Evolutionary conservation across 2,888 invertebrate genomes (phyloP).

Genomic region (Catocala sponsa): DNA sequence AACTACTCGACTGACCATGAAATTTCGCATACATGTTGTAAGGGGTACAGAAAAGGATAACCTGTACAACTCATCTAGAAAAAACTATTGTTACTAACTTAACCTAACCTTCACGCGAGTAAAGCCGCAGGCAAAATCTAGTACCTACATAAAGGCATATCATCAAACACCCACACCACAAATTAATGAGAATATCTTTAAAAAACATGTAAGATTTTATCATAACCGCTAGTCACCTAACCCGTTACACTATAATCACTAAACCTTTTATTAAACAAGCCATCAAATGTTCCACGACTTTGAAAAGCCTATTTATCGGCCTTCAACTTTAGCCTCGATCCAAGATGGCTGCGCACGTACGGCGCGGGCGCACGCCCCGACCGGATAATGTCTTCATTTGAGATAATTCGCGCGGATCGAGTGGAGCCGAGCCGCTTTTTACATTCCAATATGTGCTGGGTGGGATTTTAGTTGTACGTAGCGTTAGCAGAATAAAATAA

Average conservation of each 20-base stretch:
- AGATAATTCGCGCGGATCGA: slow-evolving; percentile 75
- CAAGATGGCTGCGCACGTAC: slow-evolving; percentile 61
- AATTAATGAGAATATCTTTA: background rate
- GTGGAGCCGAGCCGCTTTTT: slow-evolving; percentile 61
- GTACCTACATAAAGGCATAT: background rate
- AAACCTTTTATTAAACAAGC: slow-evolving; percentile 24
- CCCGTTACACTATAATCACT: slow-evolving; percentile 11
- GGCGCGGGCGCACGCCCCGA: slow-evolving; percentile 66
- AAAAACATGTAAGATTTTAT: no score
- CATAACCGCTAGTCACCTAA: background rate
- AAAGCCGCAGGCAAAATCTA: no score
- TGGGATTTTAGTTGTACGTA: slow-evolving; percentile 64
- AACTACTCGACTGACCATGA: no score
- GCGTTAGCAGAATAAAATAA: slow-evolving; percentile 43
- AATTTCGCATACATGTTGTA: no score
- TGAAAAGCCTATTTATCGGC: slow-evolving; percentile 48
- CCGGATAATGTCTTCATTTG: slow-evolving; percentile 84
- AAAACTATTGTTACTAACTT: no score
- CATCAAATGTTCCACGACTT: slow-evolving; percentile 20
- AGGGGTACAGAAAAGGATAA: no score
- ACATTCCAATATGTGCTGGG: slow-evolving; percentile 72
- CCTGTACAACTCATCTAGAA: no score
- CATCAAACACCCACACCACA: background rate
- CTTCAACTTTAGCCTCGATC: slow-evolving; percentile 67
- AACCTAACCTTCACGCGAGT: no score